phyloP scores from a whole-genome alignment of 2,888 invertebrate genomes.

The Megaustenia siamemsis region DNA sequence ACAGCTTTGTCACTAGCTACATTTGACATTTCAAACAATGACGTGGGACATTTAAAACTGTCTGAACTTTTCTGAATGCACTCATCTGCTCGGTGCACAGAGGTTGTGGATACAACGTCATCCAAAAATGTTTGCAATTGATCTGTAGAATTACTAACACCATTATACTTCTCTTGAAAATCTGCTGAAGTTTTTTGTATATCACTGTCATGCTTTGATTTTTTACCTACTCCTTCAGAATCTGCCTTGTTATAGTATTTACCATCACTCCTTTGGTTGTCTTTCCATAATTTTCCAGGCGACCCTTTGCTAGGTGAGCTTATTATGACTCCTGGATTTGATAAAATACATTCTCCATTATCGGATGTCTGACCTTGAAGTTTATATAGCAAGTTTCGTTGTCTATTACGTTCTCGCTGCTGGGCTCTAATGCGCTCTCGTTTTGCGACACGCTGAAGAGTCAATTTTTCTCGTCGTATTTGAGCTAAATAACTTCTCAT shows the following conservation, averaged over 20 bases:
- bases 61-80: neutral
- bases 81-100: neutral
- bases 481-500: constrained; percentile 21
- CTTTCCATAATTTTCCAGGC: neutral
- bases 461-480: constrained; percentile 1
- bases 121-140: neutral
- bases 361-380: constrained; percentile 2
- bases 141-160: neutral
- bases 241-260: neutral
- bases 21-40: neutral
- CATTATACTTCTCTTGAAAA: neutral
- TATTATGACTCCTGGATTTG: constrained; percentile 37
- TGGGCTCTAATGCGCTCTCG: constrained; percentile 31
- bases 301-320: constrained; percentile 28
- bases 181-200: neutral
- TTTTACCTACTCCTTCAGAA: neutral
- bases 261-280: neutral
- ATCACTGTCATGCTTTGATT: no score
- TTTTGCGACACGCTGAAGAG: constrained; percentile 12
- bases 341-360: neutral
- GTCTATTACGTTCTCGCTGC: constrained; percentile 17
- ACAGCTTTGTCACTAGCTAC: neutral
- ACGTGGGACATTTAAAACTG: neutral
- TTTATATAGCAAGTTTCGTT: neutral
- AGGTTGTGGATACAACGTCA: constrained; percentile 20